phyloP scores from a whole-genome alignment of 1,140 invertebrate species.

The Drosophila watanabei region DNA sequence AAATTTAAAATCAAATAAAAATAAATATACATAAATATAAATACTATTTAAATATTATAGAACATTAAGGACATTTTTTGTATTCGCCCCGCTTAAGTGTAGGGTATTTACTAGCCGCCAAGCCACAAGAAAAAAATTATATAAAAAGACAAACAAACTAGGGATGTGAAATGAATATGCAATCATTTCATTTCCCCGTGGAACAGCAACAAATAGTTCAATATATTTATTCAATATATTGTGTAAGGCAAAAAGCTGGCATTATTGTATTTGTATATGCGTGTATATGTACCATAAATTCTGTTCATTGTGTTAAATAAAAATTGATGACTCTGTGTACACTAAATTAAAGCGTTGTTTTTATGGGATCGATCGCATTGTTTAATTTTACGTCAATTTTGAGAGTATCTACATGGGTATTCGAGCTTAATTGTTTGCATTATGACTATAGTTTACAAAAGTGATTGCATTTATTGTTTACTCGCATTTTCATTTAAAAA shows the following conservation, averaged over 20 bases:
- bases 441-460: too few relatives aligned
- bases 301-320: constrained; percentile 74
- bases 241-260: constrained; percentile 8
- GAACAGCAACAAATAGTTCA: constrained; percentile 31
- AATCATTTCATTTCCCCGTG: constrained; percentile 10
- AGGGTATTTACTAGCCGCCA: constrained; percentile 49
- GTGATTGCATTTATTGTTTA: too few relatives aligned
- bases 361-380: not conserved
- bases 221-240: constrained; percentile 13
- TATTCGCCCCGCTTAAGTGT: constrained; percentile 28
- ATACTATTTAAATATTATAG: constrained; percentile 49
- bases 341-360: constrained; percentile 24
- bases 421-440: not conserved
- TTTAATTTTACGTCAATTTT: not conserved
- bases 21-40: too few relatives aligned
- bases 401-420: not conserved
- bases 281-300: constrained; percentile 67
- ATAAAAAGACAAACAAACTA: too few relatives aligned
- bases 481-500: too few relatives aligned
- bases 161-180: constrained; percentile 1
- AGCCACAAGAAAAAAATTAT: constrained; percentile 10
- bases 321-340: constrained; percentile 56
- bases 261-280: constrained; percentile 66
- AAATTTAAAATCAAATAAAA: not conserved
- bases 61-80: constrained; percentile 35